Evolutionary conservation across 2,113 vertebrate genomes (phyloP).

Genomic region (Phaetusa simplex): DNA sequence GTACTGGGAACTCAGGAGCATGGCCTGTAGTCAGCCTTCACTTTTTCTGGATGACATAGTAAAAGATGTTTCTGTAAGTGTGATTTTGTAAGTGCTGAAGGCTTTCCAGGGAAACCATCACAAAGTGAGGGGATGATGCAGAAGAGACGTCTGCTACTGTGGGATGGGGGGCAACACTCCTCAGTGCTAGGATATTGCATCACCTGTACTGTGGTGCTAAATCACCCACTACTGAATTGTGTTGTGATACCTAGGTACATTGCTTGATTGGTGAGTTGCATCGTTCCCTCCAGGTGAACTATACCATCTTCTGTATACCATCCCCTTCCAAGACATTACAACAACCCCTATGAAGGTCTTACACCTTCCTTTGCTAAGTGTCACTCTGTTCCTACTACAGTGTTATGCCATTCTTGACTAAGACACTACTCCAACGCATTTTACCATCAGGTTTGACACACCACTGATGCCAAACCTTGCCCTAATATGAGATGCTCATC

Average conservation of each 20-base stretch:
- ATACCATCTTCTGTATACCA: neutral
- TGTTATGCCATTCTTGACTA: neutral
- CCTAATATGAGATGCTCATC: neutral
- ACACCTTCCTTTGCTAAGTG: neutral
- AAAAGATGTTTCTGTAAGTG: neutral
- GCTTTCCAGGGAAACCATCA: neutral
- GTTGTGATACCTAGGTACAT: neutral
- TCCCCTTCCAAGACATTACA: neutral
- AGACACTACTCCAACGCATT: neutral
- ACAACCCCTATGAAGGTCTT: neutral
- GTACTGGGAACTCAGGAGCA: neutral
- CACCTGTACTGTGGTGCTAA: neutral
- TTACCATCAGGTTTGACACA: neutral
- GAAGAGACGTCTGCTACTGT: neutral
- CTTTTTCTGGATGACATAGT: neutral
- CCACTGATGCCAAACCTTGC: neutral
- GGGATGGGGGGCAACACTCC: neutral
- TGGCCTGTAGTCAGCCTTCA: neutral
- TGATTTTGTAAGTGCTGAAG: neutral
- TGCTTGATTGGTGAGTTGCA: neutral
- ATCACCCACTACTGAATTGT: neutral
- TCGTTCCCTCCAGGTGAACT: neutral
- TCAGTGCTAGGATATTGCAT: neutral
- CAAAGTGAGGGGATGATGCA: neutral
- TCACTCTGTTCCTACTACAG: neutral